phyloP scores from a whole-genome alignment of 2,888 invertebrate species.

The Melinaea marsaeus region DNA sequence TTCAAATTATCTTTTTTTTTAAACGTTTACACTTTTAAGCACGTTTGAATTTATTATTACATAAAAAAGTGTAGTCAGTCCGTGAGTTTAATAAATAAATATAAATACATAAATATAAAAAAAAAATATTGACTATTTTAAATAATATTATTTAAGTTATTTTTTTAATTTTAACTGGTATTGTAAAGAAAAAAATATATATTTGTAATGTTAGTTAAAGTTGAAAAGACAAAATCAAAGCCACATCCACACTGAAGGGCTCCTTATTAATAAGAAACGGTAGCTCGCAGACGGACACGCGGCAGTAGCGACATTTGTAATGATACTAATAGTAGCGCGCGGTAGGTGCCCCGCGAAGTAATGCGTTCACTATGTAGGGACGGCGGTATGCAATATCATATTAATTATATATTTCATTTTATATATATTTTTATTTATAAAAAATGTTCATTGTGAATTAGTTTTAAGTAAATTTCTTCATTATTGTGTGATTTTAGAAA shows the following conservation, averaged over 20 bases:
- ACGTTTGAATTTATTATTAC: too few relatives aligned
- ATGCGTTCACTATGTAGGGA: constrained; percentile 60
- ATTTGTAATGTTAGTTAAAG: too few relatives aligned
- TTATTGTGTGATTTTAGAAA: too few relatives aligned
- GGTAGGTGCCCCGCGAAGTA: constrained; percentile 69
- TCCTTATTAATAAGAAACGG: constrained; percentile 74
- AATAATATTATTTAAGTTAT: too few relatives aligned
- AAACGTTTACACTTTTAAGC: too few relatives aligned
- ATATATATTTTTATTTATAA: background rate
- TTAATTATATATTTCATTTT: background rate
- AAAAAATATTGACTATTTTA: too few relatives aligned
- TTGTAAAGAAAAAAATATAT: too few relatives aligned
- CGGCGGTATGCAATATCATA: constrained; percentile 35
- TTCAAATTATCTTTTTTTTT: too few relatives aligned
- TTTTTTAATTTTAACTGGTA: too few relatives aligned
- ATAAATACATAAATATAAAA: too few relatives aligned
- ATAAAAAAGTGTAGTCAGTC: too few relatives aligned
- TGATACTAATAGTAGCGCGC: constrained; percentile 77
- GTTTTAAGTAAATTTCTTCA: background rate
- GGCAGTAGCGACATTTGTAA: constrained; percentile 73
- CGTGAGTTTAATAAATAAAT: too few relatives aligned
- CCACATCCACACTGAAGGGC: constrained; percentile 50
- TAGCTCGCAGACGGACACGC: constrained; percentile 60
- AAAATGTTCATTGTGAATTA: background rate
- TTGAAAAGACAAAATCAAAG: constrained; percentile 19